phyloP scores from a whole-genome alignment of 2,888 invertebrate species.

The Vannuccia rotundouncinata region DNA sequence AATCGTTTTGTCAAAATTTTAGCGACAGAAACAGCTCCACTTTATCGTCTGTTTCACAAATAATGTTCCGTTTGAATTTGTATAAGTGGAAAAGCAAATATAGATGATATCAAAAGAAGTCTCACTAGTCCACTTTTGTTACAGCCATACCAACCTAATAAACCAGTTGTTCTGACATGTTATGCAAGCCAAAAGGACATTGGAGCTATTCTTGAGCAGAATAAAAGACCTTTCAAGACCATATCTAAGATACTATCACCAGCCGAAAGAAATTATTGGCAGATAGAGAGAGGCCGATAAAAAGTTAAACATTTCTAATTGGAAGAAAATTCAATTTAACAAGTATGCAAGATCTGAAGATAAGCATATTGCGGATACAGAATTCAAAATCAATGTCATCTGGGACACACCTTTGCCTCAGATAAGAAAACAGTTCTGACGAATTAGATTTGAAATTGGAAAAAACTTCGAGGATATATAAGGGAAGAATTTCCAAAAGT shows the following conservation, averaged over 20 bases:
- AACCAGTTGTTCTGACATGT: neutral
- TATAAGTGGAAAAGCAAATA: neutral
- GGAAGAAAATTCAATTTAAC: slow-evolving; percentile 29
- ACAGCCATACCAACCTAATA: neutral
- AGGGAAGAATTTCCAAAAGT: slow-evolving; percentile 8
- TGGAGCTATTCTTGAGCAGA: slow-evolving; percentile 1
- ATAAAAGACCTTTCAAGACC: neutral
- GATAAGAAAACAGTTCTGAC: slow-evolving; percentile 18
- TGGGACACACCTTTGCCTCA: slow-evolving; percentile 4
- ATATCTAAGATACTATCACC: neutral
- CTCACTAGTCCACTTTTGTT: neutral
- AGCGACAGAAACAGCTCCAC: neutral
- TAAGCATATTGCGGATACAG: slow-evolving; percentile 5
- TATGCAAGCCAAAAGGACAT: slow-evolving; percentile 2
- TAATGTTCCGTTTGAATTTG: neutral
- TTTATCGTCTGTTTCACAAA: slow-evolving; percentile 3
- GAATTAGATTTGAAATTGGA: neutral
- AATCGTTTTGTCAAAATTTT: neutral
- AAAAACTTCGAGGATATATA: slow-evolving; percentile 1
- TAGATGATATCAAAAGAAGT: neutral
- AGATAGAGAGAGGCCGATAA: slow-evolving; percentile 19
- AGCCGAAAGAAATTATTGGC: slow-evolving; percentile 15
- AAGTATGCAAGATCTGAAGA: slow-evolving; percentile 13
- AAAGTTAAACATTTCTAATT: neutral
- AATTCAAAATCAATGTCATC: slow-evolving; percentile 17